Base-by-base conservation (phyloP, 2,113 vertebrate species). In the Onychorhynchus coronatus region DNA sequence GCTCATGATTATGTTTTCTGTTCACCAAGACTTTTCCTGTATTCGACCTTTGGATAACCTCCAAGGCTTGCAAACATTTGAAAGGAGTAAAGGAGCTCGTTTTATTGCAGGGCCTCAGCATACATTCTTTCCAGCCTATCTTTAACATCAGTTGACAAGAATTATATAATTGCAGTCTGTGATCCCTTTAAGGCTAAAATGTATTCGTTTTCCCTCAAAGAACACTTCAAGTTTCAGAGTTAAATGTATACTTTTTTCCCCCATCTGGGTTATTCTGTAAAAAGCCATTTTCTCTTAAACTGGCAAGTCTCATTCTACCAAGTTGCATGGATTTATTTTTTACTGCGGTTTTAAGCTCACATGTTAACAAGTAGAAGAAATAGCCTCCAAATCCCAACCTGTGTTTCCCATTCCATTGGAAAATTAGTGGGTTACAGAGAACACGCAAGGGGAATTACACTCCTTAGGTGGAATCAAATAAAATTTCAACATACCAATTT, bases 131-230 rank as follows among this genome's bases (percentile, higher is more conserved):
- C 85, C 95, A 93, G 53, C 96, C 98, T 99, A 99, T 99, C 98
- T 95, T 98, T 97, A 97, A 98, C 98, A 99, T 99, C 98, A 97
- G 97, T 97, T 98, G 98, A 99, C 98, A 98, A 98, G 98, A 99
- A 98, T 99, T 98, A 99, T 99, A 99, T 99, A 99, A 99, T 99
- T 99, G 98, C 98, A 98, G 98, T 98, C 98, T 99, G 98, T 98
- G 98, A 99, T 99, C 98, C 98, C 97, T 97, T 97, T 97, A 97
- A 98, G 98, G 97, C 94, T 95, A 85, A 98, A 98, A 98, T 72
- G 97, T 97, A 98, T 98, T 98, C 97, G 77, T 98, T 98, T 98
- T 98, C 98, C 98, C 96, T 98, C 98, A 98, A 98, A 99, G 98
- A 98, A 96, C 97, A 98, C 98, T 98, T 99, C 98, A 98, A 91